Evolutionary conservation across 2,888 invertebrate species (phyloP).

Genomic region (Augiades crinisus): DNA sequence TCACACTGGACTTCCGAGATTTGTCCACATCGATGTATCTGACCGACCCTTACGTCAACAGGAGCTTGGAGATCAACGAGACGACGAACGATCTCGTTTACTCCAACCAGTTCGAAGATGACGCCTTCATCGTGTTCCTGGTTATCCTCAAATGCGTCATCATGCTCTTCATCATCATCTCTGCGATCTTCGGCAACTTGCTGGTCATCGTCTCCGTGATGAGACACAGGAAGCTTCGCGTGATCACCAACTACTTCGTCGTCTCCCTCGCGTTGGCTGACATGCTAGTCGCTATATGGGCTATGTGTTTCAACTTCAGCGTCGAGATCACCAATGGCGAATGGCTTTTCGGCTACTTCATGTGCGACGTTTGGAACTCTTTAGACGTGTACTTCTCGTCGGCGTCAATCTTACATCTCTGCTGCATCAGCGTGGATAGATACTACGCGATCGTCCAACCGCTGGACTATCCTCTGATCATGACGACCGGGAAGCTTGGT

Average conservation of each 20-base stretch:
- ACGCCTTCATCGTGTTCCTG: constrained; percentile 80
- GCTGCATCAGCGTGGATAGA: constrained; percentile 94
- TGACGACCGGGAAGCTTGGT: constrained; percentile 91
- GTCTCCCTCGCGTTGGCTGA: constrained; percentile 97
- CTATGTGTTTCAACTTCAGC: constrained; percentile 96
- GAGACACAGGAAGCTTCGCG: constrained; percentile 83
- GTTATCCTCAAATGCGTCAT: constrained; percentile 87
- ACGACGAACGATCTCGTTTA: constrained; percentile 61
- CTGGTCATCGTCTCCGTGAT: constrained; percentile 93
- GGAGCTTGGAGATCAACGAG: constrained; percentile 56
- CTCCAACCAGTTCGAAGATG: constrained; percentile 60
- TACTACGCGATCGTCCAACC: constrained; percentile 97
- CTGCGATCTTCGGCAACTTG: constrained; percentile 94
- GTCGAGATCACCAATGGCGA: constrained; percentile 91
- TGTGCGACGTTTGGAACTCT: constrained; percentile 98
- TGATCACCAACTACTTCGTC: constrained; percentile 97
- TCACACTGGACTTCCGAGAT: constrained; percentile 60
- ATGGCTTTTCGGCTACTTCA: constrained; percentile 94
- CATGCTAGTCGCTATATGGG: constrained; percentile 96
- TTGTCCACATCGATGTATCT: constrained; percentile 74
- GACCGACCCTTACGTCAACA: constrained; percentile 62
- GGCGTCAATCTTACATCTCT: constrained; percentile 95
- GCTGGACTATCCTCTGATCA: constrained; percentile 94
- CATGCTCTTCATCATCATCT: constrained; percentile 93
- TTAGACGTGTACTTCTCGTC: constrained; percentile 97